Evolutionary conservation across 2,888 invertebrate genomes (phyloP).

Genomic region (Melangyna quadrimaculata): DNA sequence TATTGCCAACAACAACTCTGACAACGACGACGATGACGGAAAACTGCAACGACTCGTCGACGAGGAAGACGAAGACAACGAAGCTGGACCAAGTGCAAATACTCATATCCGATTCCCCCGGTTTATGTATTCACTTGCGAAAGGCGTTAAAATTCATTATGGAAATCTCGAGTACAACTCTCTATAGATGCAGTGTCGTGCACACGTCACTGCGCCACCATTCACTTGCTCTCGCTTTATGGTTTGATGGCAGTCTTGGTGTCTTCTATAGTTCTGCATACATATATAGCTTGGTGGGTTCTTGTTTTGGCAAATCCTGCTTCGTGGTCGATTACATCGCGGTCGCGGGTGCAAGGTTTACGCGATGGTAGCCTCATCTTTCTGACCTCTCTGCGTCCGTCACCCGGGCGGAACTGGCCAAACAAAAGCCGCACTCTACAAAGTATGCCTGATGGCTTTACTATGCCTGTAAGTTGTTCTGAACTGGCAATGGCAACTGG

Average conservation of each 20-base stretch:
- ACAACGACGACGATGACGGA: constrained; percentile 64
- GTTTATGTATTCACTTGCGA: constrained; percentile 57
- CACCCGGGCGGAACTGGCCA: constrained; percentile 59
- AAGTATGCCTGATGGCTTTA: constrained; percentile 22
- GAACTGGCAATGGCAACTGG: too few relatives aligned
- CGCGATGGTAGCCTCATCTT: constrained; percentile 57
- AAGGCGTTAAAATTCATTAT: constrained; percentile 72
- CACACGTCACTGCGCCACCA: constrained; percentile 48
- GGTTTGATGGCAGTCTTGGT: background rate
- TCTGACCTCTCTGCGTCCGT: constrained; percentile 58
- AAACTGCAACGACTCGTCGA: constrained; percentile 41
- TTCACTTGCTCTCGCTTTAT: constrained; percentile 59
- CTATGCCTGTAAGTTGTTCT: background rate
- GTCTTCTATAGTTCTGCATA: background rate
- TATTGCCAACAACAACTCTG: constrained; percentile 68
- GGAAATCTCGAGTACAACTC: constrained; percentile 63
- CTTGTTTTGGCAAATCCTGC: constrained; percentile 68
- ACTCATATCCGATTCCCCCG: constrained; percentile 66
- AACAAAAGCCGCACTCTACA: constrained; percentile 43
- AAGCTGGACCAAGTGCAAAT: constrained; percentile 58
- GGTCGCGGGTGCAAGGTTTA: background rate
- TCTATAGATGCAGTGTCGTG: background rate
- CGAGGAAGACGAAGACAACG: background rate
- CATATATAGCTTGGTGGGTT: constrained; percentile 49
- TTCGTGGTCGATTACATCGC: constrained; percentile 57